phyloP scores from a whole-genome alignment of 1,140 invertebrate species.

The Centruroides sculpturatus region DNA sequence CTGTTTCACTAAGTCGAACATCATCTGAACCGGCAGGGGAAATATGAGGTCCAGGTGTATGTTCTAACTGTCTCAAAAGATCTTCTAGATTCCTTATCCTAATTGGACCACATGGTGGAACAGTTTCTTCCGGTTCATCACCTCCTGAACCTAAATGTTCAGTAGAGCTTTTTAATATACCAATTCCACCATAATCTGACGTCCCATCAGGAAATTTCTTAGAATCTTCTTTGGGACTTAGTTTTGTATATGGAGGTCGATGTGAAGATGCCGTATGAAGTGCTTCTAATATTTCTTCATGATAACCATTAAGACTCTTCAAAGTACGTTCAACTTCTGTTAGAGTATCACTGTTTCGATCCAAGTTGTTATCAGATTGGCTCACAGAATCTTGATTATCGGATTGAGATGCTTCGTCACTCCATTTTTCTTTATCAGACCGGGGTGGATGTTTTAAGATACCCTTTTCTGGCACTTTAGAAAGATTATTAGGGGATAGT shows the following conservation, averaged over 20 bases:
- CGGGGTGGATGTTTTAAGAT: slow-evolving; percentile 60
- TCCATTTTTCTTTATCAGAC: slow-evolving; percentile 44
- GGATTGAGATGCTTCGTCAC: slow-evolving; percentile 49
- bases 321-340: slow-evolving; percentile 60
- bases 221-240: slow-evolving; percentile 8
- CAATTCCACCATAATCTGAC: slow-evolving; percentile 4
- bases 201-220: slow-evolving; percentile 3
- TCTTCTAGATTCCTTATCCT: slow-evolving; percentile 81
- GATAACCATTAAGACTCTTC: slow-evolving; percentile 78
- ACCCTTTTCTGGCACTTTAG: slow-evolving; percentile 61
- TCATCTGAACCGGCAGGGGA: slow-evolving; percentile 73
- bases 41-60: slow-evolving; percentile 54
- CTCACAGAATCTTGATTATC: slow-evolving; percentile 37
- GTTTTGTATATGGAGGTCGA: slow-evolving; percentile 5
- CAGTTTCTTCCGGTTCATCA: slow-evolving; percentile 26
- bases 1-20: slow-evolving; percentile 77
- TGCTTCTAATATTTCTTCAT: slow-evolving; percentile 78
- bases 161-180: slow-evolving; percentile 2
- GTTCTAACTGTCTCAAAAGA: slow-evolving; percentile 73
- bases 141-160: slow-evolving; percentile 26
- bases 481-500: slow-evolving; percentile 53
- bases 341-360: slow-evolving; percentile 24
- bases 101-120: slow-evolving; percentile 28
- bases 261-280: slow-evolving; percentile 30
- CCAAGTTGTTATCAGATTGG: slow-evolving; percentile 24